Evolutionary conservation across 2,888 invertebrate genomes (phyloP).

Genomic region (Gymnocheta viridis): DNA sequence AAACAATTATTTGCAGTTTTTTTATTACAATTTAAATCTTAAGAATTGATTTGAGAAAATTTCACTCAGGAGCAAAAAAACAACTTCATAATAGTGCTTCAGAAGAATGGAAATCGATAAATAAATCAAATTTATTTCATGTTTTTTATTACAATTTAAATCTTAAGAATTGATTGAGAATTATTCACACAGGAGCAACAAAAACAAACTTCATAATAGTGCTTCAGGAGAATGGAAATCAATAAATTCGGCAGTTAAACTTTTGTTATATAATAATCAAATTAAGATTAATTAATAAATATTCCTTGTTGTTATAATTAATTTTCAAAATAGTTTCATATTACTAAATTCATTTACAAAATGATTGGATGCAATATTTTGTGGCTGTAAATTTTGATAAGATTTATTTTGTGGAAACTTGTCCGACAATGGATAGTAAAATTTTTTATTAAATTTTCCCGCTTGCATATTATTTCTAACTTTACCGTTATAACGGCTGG

Average conservation of each 20-base stretch:
- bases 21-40: neutral
- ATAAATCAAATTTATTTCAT: neutral
- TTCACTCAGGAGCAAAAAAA: no score
- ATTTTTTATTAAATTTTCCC: neutral
- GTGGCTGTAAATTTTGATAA: neutral
- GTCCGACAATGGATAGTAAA: neutral
- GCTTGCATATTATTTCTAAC: neutral
- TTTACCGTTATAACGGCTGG: neutral
- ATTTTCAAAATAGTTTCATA: neutral
- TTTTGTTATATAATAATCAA: neutral
- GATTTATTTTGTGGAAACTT: neutral
- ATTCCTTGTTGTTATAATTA: no score
- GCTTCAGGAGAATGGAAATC: neutral
- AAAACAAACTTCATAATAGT: slow-evolving; percentile 12
- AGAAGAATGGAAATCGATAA: no score
- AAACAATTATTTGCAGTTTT: neutral
- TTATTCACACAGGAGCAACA: neutral
- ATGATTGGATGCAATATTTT: neutral
- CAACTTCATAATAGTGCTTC: no score
- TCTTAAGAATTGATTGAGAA: neutral
- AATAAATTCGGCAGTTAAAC: neutral
- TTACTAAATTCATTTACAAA: slow-evolving; percentile 5
- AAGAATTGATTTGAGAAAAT: no score
- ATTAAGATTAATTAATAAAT: no score
- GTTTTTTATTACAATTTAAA: slow-evolving; percentile 7